Evolutionary conservation across 2,797 vertebrate genomes (phyloP), one percentile per base, ranked within the genome.

Genomic region (Sebastes oblongus): DNA sequence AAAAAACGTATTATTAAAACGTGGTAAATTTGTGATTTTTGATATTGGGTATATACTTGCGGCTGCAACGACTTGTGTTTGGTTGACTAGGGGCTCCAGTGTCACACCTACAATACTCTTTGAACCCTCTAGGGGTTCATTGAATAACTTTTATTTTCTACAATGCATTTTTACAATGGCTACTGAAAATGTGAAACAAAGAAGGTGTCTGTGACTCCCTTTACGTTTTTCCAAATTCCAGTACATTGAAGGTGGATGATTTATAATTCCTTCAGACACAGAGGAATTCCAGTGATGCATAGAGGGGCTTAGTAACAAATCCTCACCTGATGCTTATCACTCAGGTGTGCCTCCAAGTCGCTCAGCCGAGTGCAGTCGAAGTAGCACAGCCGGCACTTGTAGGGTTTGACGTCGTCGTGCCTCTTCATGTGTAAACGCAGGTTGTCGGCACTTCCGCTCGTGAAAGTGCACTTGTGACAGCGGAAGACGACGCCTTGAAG

Each of bases 401-500:
- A 98, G 0, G 97, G 97, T 85, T 96, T 97, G 82, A 92, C 8
- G 58, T 97, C 96, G 78, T 96, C 93, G 91, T 98, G 97, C 94
- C 96, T 97, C 89, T 89, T 95, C 92, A 97, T 95, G 94, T 98
- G 98, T 34, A 94, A 89, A 86, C 94, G 95, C 84, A 99, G 95
- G 87, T 92, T 97, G 91, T 97, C 96, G 6, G 96, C 96, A 60
- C 94, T 97, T 87, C 97, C 97, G 87, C 97, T 96, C 32, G 97
- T 96, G 90, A 98, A 98, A 71, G 98, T 98, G 92, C 98, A 99
- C 91, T 96, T 96, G 94, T 98, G 97, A 86, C 98, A 99, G 88
- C 97, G 97, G 93, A 98, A 98, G 86, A 98, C 95, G 6, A 97
- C 78, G 90, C 97, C 97, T 88, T 95, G 93, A 83, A 97, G 96